Conservation (phyloP, 2,113 vertebrate genomes). For the pig (Sus scrofa) region T2T-Sscrofa CM000824.6:170098001-170098500, state of each 20-base stretch:
- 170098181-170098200: constrained; percentile 74
- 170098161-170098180: constrained; percentile 79
- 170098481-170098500: neutral
- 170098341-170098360: neutral
- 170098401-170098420: constrained; percentile 26
- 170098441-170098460: neutral
- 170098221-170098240: constrained; percentile 55
- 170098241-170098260: constrained; percentile 54
- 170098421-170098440: neutral
- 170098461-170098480: neutral
- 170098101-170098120: constrained; percentile 82
- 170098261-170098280: neutral
- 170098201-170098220: constrained; percentile 70
- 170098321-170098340: neutral
- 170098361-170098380: constrained; percentile 35
- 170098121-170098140: constrained; percentile 84
- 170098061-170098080: constrained; percentile 80
- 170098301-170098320: neutral
- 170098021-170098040: constrained; percentile 73
- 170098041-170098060: constrained; percentile 71
- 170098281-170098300: constrained; percentile 24
- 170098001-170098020: constrained; percentile 50
- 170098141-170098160: constrained; percentile 85
- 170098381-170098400: constrained; percentile 17
- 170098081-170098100: constrained; percentile 80